Evolutionary conservation across 1,140 invertebrate species (phyloP).

Genomic region (Gryon sp.): DNA sequence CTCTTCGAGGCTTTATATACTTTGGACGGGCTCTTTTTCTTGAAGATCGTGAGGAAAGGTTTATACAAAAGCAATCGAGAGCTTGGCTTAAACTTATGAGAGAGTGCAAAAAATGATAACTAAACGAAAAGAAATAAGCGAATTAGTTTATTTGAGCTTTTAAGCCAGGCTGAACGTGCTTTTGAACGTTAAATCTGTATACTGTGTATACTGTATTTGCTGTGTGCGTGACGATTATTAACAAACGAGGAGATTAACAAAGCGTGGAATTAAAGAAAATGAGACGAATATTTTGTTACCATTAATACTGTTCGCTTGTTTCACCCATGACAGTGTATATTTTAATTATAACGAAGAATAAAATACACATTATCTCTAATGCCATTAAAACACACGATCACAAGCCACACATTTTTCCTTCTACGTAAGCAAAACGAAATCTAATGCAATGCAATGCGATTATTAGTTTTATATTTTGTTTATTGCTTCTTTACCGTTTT

Average conservation of each 20-base stretch:
- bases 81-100: conserved; percentile 70
- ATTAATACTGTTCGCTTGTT: conserved; percentile 79
- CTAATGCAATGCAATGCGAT: too few species aligned
- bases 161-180: conserved; percentile 72
- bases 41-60: conserved; percentile 63
- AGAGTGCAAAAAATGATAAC: too few species aligned
- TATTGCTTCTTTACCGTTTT: too few species aligned
- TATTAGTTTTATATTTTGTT: too few species aligned
- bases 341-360: conserved; percentile 80
- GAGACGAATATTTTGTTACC: conserved; percentile 79
- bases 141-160: conserved; percentile 54
- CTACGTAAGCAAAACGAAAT: too few species aligned
- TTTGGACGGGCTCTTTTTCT: conserved; percentile 63
- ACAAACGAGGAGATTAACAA: conserved; percentile 67
- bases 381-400: conserved; percentile 51
- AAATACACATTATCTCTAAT: conserved; percentile 72
- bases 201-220: conserved; percentile 78
- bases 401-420: conserved; percentile 45
- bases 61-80: conserved; percentile 71
- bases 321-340: conserved; percentile 80
- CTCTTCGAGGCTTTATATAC: conserved; percentile 58
- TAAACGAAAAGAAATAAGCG: background rate
- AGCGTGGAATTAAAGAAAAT: conserved; percentile 71
- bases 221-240: conserved; percentile 69
- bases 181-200: conserved; percentile 78